Conservation (phyloP, 2,888 invertebrate genomes). For the Sialis lutaria region DNA sequence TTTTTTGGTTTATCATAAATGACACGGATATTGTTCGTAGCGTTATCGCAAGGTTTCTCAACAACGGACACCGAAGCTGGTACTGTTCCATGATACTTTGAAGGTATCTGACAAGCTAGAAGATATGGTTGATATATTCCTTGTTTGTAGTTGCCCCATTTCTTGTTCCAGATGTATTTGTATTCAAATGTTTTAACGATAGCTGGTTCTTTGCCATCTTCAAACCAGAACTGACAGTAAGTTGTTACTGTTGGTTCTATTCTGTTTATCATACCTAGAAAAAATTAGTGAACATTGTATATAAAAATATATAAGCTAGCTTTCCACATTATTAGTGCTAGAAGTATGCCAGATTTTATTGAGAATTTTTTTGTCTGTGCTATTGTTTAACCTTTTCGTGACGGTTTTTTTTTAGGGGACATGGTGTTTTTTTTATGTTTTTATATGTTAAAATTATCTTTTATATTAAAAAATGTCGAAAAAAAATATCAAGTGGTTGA, state of each 20-base stretch:
- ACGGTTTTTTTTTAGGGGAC: no score
- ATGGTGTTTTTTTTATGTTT: no score
- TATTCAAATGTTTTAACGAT: slow-evolving; percentile 72
- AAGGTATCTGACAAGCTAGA: slow-evolving; percentile 74
- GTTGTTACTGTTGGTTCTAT: slow-evolving; percentile 70
- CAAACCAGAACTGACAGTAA: slow-evolving; percentile 82
- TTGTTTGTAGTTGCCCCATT: slow-evolving; percentile 88
- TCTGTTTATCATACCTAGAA: slow-evolving; percentile 63
- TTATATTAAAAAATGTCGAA: no score
- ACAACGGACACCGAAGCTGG: slow-evolving; percentile 77
- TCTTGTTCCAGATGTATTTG: slow-evolving; percentile 86
- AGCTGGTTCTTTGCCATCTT: slow-evolving; percentile 63
- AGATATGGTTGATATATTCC: slow-evolving; percentile 82
- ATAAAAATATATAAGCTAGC: no score
- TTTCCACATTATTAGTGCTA: no score
- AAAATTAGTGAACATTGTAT: no score
- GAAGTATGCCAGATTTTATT: no score
- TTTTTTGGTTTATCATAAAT: slow-evolving; percentile 57
- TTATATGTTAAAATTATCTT: no score
- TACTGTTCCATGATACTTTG: slow-evolving; percentile 45
- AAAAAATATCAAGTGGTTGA: no score
- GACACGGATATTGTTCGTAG: slow-evolving; percentile 69
- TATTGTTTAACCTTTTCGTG: no score
- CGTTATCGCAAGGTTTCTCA: slow-evolving; percentile 67
- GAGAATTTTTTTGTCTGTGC: no score